A percentile compares a stretch with the other conserved stretches of the same genome.
Conservation (phyloP, 2,797 vertebrate genomes). For the Serranus cabrilla region DNA sequence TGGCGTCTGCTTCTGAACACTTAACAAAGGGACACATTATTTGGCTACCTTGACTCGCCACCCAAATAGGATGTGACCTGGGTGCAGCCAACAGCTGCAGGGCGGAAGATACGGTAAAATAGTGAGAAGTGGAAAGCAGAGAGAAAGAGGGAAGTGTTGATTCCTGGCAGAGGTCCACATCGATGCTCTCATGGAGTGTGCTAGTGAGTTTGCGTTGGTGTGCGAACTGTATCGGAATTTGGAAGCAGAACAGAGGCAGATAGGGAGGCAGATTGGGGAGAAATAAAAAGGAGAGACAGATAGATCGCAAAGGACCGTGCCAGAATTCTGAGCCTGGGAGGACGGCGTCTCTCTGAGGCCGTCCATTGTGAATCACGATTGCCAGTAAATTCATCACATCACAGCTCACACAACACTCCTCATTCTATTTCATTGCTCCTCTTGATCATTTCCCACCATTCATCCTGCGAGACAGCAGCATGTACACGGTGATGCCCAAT, state of each 20-base stretch:
- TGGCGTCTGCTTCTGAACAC: slow-evolving; percentile 18
- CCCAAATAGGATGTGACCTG: slow-evolving; percentile 28
- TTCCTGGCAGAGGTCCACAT: slow-evolving; percentile 46
- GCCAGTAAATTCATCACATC: slow-evolving; percentile 58
- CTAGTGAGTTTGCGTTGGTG: slow-evolving; percentile 44
- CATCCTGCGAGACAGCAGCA: slow-evolving; percentile 32
- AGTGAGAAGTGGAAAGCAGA: slow-evolving; percentile 1
- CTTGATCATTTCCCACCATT: slow-evolving; percentile 56
- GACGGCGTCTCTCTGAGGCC: slow-evolving; percentile 38
- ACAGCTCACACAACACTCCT: slow-evolving; percentile 39
- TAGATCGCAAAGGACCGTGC: slow-evolving; percentile 46
- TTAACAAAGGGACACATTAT: slow-evolving; percentile 39
- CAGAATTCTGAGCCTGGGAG: slow-evolving; percentile 54
- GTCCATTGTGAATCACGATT: slow-evolving; percentile 40
- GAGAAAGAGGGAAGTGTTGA: slow-evolving; percentile 25
- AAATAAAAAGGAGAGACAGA: slow-evolving; percentile 56
- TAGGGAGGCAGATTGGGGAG: slow-evolving; percentile 44
- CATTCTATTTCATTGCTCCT: slow-evolving; percentile 49
- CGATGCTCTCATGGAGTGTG: slow-evolving; percentile 33
- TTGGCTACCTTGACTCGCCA: slow-evolving; percentile 6
- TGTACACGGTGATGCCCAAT: slow-evolving; percentile 50
- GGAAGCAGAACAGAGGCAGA: slow-evolving; percentile 60
- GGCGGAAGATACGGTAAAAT: slow-evolving; percentile 16
- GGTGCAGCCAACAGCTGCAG: slow-evolving; percentile 20
- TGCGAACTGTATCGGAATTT: slow-evolving; percentile 57